Conservation (phyloP, 2,113 vertebrate species). For the Campylorhamphus procurvoides region DNA sequence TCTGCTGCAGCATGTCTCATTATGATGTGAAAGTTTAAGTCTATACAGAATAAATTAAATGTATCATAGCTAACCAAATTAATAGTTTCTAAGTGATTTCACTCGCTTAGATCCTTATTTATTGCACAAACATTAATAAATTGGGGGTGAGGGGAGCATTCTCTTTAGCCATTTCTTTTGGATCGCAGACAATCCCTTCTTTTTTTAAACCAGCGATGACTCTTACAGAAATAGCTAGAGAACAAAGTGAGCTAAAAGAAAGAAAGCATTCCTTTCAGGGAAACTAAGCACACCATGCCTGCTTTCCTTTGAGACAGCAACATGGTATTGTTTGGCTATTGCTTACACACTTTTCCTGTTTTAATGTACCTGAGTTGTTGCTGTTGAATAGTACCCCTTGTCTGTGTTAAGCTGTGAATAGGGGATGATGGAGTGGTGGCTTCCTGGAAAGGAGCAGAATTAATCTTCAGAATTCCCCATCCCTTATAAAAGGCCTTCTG, state of each 20-base stretch:
- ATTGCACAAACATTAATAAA: background rate
- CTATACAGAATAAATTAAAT: background rate
- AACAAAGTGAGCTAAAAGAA: background rate
- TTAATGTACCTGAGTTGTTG: background rate
- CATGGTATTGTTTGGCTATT: background rate
- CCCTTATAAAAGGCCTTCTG: background rate
- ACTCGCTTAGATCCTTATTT: background rate
- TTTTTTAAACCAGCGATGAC: background rate
- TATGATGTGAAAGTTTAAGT: background rate
- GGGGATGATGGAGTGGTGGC: background rate
- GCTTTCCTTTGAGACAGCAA: background rate
- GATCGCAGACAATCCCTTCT: background rate
- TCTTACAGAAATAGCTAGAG: background rate
- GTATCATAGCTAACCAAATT: background rate
- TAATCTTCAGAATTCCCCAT: slow-evolving; percentile 5
- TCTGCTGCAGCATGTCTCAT: background rate
- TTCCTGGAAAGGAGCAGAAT: slow-evolving; percentile 12
- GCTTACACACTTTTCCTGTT: background rate
- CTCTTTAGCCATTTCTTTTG: background rate
- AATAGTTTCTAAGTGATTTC: background rate
- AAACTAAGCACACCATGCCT: background rate
- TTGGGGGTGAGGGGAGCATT: background rate
- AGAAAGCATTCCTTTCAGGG: background rate
- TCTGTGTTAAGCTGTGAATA: background rate
- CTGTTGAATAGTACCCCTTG: background rate